Evolutionary conservation across 2,888 invertebrate species (phyloP), one percentile per base, ranked within the genome.

Genomic region (Drosophila yooni): DNA sequence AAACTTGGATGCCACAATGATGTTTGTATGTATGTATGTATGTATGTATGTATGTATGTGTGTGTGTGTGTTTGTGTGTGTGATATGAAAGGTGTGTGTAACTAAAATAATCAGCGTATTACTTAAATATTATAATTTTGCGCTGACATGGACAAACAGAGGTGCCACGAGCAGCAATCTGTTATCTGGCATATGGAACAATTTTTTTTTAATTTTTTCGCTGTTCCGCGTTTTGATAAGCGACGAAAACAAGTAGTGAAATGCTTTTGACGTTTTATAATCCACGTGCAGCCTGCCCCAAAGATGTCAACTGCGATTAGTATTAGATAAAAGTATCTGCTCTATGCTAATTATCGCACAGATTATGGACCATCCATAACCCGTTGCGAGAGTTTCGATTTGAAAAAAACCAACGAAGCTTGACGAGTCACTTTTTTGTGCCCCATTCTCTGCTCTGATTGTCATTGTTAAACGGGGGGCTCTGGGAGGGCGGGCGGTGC

Each of bases 401-500:
- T 31, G 34, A 59, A 57, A 38, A 69, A 48, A 63, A 33, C 29
- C 76, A 81, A 54, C 80, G 77, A 66, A 54, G 63, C 77, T 61
- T 71, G 81, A 77, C 77, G 21, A 61, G 50, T 54, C 50, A 43
- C 64, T 76, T n/a, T 52, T 34, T 29, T 48, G 36, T 29, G 64
- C 51, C 29, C 54, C 53, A 66, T 65, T 75, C 82, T 71, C 74
- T 82, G 90, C 89, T 87, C 87, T 90, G 82, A 82, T 90, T 89
- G 84, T 58, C 74, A 79, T 66, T 67, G 70, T 53, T 67, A 36
- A 33, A 34, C 27, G 33, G 13, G n/a, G 51, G 5, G 7, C 3
- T 36, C 5, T n/a, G 31, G 29, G n/a, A 5, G 18, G 18, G 27
- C 29, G 34, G 3, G 3, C 29, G 34, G 3, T 2, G 2, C 8